Base-by-base conservation (phyloP, 2,113 vertebrate species). In the Corydoras maculifer region DNA sequence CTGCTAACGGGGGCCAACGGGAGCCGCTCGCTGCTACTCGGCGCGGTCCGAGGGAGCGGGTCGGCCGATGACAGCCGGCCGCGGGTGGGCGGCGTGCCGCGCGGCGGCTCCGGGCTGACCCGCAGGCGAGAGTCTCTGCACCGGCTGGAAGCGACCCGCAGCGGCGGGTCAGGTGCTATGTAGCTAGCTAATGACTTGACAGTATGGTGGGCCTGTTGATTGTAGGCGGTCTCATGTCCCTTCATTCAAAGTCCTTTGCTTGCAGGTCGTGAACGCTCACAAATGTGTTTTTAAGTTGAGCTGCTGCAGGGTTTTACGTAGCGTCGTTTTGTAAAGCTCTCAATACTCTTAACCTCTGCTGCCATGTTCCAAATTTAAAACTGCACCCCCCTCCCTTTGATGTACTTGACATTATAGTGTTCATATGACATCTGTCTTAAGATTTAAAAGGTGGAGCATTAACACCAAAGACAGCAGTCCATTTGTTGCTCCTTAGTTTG, bases 181-280 rank as follows among this genome's bases (percentile, higher is more conserved):
- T 73, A 62, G 57, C 18, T 35, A 25, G 57, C 73, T 73, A 65
- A 82, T 73, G 73, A 67, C 64, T 73, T 74, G 72, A 74, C 70
- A 66, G 50, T 74, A 51, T 71, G 69, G 66, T 70, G 68, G 81
- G 79, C 79, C 79, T 72, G 77, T 74, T 76, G 77, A 70, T 62
- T 74, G 69, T 61, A 78, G 75, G 75, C 73, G 81, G 77, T 32
- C 9, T 59, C 43, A 58, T 13, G 43, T 11, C 29, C 30, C 18
- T 69, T 65, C 74, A 77, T 80, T 78, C 69, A 77, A 60, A 72
- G 54, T 75, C 65, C 18, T 66, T n/a, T 51, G 50, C 3, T 57
- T 5, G n/a, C 54, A n/a, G 12, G 51, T 57, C n/a, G 54, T 3
- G 54, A n/a, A 7, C 4, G 5, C 12, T 57, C 13, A 43, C 4